Conservation (phyloP, 2,113 vertebrate species). For the Nipponia nippon region DNA sequence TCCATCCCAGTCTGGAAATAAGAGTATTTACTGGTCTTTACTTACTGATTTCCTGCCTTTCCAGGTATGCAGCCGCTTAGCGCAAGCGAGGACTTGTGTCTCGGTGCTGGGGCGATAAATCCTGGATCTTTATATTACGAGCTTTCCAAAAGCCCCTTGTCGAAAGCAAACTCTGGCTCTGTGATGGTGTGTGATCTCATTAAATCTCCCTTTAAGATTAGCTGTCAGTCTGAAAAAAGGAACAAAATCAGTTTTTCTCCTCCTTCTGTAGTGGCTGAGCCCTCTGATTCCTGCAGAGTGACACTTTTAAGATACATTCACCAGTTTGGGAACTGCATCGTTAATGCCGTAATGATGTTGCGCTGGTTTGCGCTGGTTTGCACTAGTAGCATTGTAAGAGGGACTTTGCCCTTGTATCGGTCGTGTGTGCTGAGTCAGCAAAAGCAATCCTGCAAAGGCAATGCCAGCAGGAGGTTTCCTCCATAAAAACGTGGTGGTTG, state of each 20-base stretch:
- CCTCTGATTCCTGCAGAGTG: neutral
- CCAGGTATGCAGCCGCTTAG: neutral
- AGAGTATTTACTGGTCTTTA: neutral
- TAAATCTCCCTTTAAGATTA: neutral
- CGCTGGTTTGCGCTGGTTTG: neutral
- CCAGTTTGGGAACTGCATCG: neutral
- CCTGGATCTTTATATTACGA: neutral
- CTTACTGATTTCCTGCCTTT: neutral
- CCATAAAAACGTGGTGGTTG: neutral
- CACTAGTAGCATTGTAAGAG: neutral
- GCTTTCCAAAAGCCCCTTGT: neutral
- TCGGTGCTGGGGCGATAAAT: neutral
- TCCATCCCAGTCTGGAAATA: neutral
- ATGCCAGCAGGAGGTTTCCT: neutral
- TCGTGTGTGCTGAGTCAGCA: neutral
- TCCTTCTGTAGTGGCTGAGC: neutral
- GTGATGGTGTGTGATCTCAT: rapidly evolving
- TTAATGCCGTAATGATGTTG: rapidly evolving
- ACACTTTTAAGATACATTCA: neutral
- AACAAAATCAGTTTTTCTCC: neutral
- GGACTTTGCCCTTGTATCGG: rapidly evolving
- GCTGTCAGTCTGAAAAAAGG: neutral
- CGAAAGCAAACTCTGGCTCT: neutral
- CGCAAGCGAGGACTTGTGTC: rapidly evolving
- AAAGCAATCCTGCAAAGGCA: neutral